Conservation (phyloP, 2,888 invertebrate genomes). For the Melieria picta region DNA sequence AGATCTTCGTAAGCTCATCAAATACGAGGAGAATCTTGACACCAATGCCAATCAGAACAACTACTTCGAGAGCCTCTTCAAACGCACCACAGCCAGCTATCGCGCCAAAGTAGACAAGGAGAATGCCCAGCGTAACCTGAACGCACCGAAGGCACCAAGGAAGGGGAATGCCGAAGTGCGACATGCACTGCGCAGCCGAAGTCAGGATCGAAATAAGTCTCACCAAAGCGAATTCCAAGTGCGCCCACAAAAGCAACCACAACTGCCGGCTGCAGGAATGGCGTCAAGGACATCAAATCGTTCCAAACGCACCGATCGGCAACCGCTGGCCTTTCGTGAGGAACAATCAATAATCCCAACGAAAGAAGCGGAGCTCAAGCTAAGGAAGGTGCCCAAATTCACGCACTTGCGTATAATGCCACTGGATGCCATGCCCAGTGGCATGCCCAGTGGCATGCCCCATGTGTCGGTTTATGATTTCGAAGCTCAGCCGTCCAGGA, state of each 20-base stretch:
- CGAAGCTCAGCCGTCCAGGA: too few relatives aligned
- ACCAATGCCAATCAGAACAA: constrained; percentile 49
- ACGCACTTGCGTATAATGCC: too few relatives aligned
- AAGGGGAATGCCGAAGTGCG: neutral
- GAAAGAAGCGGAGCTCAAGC: too few relatives aligned
- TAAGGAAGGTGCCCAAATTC: too few relatives aligned
- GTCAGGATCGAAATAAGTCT: neutral
- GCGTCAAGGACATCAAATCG: neutral
- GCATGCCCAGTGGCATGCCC: too few relatives aligned
- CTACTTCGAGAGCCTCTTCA: constrained; percentile 60
- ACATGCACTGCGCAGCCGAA: neutral
- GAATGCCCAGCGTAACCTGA: constrained; percentile 31
- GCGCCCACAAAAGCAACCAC: neutral
- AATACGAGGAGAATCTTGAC: constrained; percentile 62
- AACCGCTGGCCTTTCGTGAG: too few relatives aligned
- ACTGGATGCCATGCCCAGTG: too few relatives aligned
- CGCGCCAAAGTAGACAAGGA: constrained; percentile 63
- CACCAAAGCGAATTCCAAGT: too few relatives aligned
- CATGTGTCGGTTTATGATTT: too few relatives aligned
- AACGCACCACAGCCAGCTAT: constrained; percentile 63
- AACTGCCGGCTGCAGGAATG: neutral
- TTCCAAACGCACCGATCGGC: too few relatives aligned
- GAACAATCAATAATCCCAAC: too few relatives aligned
- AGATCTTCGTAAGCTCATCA: constrained; percentile 64
- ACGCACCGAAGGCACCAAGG: neutral